Evolutionary conservation across 1,140 invertebrate species (phyloP).

Genomic region (Ceratosolen solmsi): DNA sequence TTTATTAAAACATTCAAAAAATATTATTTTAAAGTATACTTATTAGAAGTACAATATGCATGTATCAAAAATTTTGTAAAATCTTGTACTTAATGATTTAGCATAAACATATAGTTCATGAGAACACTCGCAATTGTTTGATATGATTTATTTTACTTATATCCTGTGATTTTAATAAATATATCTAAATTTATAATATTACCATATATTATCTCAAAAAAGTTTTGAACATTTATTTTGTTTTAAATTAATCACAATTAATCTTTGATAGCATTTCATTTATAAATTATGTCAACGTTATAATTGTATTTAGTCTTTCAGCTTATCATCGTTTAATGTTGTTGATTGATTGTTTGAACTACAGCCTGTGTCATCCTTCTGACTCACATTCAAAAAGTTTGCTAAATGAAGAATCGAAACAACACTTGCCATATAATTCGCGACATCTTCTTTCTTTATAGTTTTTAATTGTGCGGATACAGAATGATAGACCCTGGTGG

Average conservation of each 20-base stretch:
- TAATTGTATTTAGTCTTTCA: neutral
- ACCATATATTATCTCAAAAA: neutral
- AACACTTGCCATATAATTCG: slow-evolving; percentile 78
- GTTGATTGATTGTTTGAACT: neutral
- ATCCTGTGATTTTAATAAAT: no score
- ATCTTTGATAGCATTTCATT: neutral
- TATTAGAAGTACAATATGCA: neutral
- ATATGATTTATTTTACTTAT: neutral
- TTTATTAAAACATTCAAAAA: slow-evolving; percentile 39
- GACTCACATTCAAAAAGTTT: slow-evolving; percentile 72
- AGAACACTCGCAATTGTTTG: neutral
- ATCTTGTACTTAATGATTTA: neutral
- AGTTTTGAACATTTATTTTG: slow-evolving; percentile 4
- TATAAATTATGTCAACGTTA: neutral
- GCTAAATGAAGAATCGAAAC: slow-evolving; percentile 80
- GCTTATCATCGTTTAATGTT: neutral
- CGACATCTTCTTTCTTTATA: slow-evolving; percentile 78
- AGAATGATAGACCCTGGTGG: slow-evolving; percentile 81
- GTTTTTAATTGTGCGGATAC: slow-evolving; percentile 78
- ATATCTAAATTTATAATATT: slow-evolving; percentile 22
- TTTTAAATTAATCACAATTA: no score
- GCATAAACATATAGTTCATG: neutral
- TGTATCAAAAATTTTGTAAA: slow-evolving; percentile 36
- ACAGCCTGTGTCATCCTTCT: neutral
- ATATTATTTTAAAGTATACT: neutral